Evolutionary conservation across 2,797 vertebrate species (phyloP), one percentile per base, ranked within the genome.

Genomic region (Steatocranus sp.): DNA sequence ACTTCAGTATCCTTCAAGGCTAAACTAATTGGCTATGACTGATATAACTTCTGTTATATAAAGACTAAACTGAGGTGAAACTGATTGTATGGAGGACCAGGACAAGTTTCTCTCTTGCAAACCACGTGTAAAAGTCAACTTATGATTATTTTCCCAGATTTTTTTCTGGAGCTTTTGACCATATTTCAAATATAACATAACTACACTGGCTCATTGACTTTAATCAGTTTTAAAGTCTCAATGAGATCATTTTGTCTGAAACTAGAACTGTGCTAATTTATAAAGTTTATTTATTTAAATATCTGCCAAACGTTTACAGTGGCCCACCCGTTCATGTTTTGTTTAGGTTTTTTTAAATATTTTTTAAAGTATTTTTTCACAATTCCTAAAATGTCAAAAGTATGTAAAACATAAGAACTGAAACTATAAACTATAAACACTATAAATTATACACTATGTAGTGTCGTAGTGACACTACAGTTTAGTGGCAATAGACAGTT

Each of bases 181-280:
- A 66, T 38, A 41, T 41, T 66, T 66, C 7, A 66, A 38, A 15
- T 66, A 66, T 15, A 23, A 23, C 34, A 41, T 66, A 15, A 15
- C 12, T 38, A 41, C n/a, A 66, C 3, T 41, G 34, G 61, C 8
- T 66, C 34, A 41, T 23, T 66, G 36, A 66, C 58, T 36, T n/a
- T 63, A 3, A 34, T 63, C 2, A 10, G 12, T 41, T 66, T 66
- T 36, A 36, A 61, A 63, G 1, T 63, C 32, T 63, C 12, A 66
- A 23, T 41, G 11, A 66, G n/a, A 23, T 66, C 34, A 41, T 38
- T 66, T 41, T 66, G 58, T 20, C 58, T 63, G 36, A 66, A 66
- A 66, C 0, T 1, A 61, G n/a, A 66, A 66, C 2, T 23, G 20
- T 6, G 3, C n/a, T 23, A 41, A 41, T 20, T 23, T 66, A 9